A percentile compares a stretch with the other conserved stretches of the same genome.
phyloP scores from a whole-genome alignment of 2,113 vertebrate species.

The Progne subis region DNA sequence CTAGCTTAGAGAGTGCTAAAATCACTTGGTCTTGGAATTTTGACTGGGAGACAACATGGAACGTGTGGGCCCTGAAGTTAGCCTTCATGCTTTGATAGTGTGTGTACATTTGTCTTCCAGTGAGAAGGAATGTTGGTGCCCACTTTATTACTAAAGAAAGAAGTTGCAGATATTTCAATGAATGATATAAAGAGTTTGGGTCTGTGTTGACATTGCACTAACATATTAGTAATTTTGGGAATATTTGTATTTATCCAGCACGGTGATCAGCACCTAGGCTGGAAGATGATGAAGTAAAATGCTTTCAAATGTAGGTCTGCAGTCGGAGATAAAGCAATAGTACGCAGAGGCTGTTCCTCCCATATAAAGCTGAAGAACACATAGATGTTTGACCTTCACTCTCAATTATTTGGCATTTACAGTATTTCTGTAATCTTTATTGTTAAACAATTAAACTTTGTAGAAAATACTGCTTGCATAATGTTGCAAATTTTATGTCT shows the following conservation, averaged over 20 bases:
- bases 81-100: neutral
- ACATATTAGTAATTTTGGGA: neutral
- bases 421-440: neutral
- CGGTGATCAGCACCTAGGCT: neutral
- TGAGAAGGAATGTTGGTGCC: neutral
- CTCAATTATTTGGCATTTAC: neutral
- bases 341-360: neutral
- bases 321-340: neutral
- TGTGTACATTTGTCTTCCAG: accelerated
- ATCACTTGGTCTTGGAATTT: neutral
- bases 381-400: neutral
- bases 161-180: neutral
- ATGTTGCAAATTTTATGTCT: neutral
- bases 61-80: neutral
- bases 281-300: neutral
- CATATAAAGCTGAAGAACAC: neutral
- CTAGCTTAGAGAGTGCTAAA: neutral
- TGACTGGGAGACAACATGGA: neutral
- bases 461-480: neutral
- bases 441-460: neutral
- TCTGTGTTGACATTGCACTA: neutral
- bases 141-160: neutral
- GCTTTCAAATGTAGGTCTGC: neutral
- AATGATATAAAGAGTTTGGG: neutral
- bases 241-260: neutral